Conservation (phyloP, 35 echinoderm and acorn worm species). For the Apostichopus californicus region DNA sequence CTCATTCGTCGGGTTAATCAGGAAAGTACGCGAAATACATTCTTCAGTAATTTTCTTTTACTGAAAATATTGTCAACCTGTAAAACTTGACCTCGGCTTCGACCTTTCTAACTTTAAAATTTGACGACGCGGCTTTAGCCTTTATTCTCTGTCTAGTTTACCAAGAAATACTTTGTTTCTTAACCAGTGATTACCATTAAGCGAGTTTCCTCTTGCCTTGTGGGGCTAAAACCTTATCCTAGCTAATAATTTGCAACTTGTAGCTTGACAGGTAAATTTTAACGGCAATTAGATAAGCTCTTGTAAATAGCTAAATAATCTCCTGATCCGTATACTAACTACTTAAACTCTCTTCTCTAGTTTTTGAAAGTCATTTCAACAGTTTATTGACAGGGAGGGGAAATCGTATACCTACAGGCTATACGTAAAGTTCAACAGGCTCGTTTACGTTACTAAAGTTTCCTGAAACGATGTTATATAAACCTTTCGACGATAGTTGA, state of each 20-base stretch:
- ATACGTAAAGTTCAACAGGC: neutral
- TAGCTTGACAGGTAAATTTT: neutral
- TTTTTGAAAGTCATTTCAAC: neutral
- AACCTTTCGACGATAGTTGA: too few species aligned
- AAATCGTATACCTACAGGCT: neutral
- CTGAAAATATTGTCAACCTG: too few species aligned
- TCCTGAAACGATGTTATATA: neutral
- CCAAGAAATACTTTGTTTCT: too few species aligned
- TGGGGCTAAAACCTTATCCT: neutral
- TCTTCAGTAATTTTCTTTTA: too few species aligned
- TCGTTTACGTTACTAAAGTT: neutral
- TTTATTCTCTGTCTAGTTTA: too few species aligned
- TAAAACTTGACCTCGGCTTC: too few species aligned
- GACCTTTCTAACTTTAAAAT: too few species aligned
- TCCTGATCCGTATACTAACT: neutral
- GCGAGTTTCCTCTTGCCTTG: neutral
- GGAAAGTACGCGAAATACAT: too few species aligned
- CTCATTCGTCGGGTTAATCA: too few species aligned
- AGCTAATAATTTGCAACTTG: neutral
- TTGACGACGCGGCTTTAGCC: too few species aligned
- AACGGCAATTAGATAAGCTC: neutral
- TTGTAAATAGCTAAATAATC: neutral
- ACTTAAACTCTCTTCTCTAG: neutral
- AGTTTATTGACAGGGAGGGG: neutral
- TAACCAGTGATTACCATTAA: neutral